Evolutionary conservation across 2,797 vertebrate species (phyloP), one percentile per base, ranked within the genome.

Genomic region (Chaetophractus vellerosus): DNA sequence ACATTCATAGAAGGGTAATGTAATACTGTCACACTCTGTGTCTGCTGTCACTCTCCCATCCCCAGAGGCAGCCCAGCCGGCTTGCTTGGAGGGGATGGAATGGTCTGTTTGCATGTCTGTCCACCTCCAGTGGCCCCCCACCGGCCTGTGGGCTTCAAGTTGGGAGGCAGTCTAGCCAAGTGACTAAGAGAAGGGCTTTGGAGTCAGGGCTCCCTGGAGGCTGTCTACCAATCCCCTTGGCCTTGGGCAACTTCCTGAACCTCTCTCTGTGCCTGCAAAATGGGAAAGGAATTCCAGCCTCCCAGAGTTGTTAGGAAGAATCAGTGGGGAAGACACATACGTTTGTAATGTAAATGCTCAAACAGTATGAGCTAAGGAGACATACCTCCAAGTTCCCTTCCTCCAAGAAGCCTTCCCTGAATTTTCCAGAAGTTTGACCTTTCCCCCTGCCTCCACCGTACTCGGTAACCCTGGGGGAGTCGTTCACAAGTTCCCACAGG

Each of bases 351-450:
- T 57, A 28, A 92, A 33, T 45, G 28, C 28, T 75, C 50, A 28
- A 26, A 33, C 9, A 6, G 28, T 1, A 8, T 0, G 5, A 52
- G 33, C 24, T 24, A 0, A 3, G 6, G 21, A 81, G 76, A 50
- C 19, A 19, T 26, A 64, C 45, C 85, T 45, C 31, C 33, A 6
- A 9, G 61, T 94, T 33, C 52, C 36, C 36, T 28, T 72, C 36
- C 68, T 75, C 75, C 81, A 33, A 71, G 79, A 88, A 71, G 52
- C 38, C 74, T 38, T 80, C 68, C 59, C 69, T 41, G 80, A 63
- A 61, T 52, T 71, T 26, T 61, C 24, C 38, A 68, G 41, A 52
- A 88, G 41, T 12, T 2, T 38, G 19, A 14, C n/a, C 16, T 82
- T 86, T 84, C 11, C 33, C 3, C 6, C 23, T 10, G 21, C 12